These are phyloP conservation scores for Pandion haliaetus DNA, from an alignment of 2,113 vertebrate species.

Conservation along the genomic window DNA sequence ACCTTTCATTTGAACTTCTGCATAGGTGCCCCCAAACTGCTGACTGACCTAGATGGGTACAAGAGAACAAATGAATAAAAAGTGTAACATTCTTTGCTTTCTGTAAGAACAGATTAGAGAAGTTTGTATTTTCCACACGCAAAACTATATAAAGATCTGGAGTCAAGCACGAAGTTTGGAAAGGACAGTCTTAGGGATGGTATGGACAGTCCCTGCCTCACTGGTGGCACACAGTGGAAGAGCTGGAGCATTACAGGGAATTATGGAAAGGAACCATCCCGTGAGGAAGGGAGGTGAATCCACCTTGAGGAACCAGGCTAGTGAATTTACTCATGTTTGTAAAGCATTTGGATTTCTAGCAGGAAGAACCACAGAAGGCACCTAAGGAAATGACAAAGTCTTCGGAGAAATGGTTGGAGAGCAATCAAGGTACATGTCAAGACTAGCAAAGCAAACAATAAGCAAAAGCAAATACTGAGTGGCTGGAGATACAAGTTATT, in stretches of 20 bases:
- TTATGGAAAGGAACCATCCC: neutral
- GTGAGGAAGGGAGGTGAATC: neutral
- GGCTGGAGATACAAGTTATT: neutral
- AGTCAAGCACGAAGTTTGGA: neutral
- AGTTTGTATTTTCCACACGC: neutral
- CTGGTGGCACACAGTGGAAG: neutral
- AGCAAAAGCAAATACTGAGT: neutral
- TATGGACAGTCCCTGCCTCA: neutral
- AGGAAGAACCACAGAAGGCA: neutral
- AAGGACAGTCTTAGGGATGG: neutral
- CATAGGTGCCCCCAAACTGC: neutral
- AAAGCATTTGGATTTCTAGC: neutral
- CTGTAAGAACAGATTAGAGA: neutral
- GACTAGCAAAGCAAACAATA: neutral
- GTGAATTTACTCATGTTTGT: neutral
- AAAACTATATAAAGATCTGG: neutral
- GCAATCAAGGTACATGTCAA: neutral
- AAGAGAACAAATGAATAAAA: neutral
- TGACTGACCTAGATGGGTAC: neutral
- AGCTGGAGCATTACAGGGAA: neutral
- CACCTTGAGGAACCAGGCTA: neutral
- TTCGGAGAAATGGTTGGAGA: neutral
- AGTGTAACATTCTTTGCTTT: neutral
- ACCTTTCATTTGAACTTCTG: neutral
- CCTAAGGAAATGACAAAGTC: neutral